phyloP scores from a whole-genome alignment of 2,888 invertebrate genomes.

The Agonopterix alstromeriana region DNA sequence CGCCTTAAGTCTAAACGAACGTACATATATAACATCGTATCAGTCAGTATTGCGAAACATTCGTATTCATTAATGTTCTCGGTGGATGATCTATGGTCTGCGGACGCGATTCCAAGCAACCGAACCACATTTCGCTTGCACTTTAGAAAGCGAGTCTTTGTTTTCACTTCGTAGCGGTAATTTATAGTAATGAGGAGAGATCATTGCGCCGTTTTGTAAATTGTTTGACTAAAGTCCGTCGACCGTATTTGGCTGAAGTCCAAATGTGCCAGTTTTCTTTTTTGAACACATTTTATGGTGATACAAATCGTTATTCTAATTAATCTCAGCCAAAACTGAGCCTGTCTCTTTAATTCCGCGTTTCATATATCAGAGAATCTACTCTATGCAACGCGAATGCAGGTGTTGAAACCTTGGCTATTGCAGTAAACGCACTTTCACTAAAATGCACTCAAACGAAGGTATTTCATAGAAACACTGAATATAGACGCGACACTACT shows the following conservation, averaged over 20 bases:
- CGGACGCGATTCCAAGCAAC: constrained; percentile 28
- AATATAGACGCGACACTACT: constrained; percentile 27
- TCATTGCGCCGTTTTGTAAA: constrained; percentile 59
- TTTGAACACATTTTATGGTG: constrained; percentile 9
- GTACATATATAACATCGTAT: background rate
- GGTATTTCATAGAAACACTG: constrained; percentile 20
- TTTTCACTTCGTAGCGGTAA: constrained; percentile 62
- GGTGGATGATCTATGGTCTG: constrained; percentile 39
- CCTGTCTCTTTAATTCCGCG: constrained; percentile 3
- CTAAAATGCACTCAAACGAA: constrained; percentile 31
- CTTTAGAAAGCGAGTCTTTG: constrained; percentile 69
- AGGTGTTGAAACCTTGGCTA: constrained; percentile 48
- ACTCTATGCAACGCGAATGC: constrained; percentile 19
- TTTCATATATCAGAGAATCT: constrained; percentile 2
- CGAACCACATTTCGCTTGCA: constrained; percentile 52
- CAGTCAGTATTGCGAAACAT: constrained; percentile 35
- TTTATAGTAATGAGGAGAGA: constrained; percentile 64
- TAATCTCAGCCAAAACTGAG: constrained; percentile 8
- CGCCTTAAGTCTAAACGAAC: too few species aligned
- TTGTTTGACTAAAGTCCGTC: constrained; percentile 36
- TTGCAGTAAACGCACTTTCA: constrained; percentile 50
- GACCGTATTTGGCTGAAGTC: constrained; percentile 39
- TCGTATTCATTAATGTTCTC: constrained; percentile 46
- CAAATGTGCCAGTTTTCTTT: constrained; percentile 39
- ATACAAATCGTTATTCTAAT: constrained; percentile 28